Percentiles rank a stretch among this genome's conserved stretches.
Conservation (phyloP, 2,888 invertebrate genomes). For the Chymomyza procnemis region DNA sequence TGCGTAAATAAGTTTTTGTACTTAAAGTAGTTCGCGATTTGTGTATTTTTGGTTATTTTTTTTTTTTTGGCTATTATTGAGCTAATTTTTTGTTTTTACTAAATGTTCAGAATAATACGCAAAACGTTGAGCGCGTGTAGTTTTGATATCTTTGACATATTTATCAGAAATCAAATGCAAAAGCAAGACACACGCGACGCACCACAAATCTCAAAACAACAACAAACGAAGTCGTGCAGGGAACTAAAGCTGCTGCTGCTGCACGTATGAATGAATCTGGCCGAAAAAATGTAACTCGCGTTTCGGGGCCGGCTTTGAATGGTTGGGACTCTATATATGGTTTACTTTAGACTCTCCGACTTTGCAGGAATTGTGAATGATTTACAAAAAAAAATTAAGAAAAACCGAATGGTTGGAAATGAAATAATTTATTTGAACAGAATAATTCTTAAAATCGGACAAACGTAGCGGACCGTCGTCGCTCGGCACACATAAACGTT, state of each 20-base stretch:
- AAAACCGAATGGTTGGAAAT: constrained; percentile 51
- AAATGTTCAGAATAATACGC: constrained; percentile 57
- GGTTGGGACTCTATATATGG: too few relatives aligned
- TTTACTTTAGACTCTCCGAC: neutral
- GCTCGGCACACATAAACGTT: constrained; percentile 60
- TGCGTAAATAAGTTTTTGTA: constrained; percentile 45
- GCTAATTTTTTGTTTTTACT: constrained; percentile 63
- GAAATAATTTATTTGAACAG: constrained; percentile 31
- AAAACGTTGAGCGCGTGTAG: constrained; percentile 31
- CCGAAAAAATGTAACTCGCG: constrained; percentile 30
- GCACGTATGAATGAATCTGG: constrained; percentile 18
- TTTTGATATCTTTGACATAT: constrained; percentile 3
- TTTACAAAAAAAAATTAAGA: too few relatives aligned
- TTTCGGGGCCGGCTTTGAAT: neutral
- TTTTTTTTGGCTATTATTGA: constrained; percentile 46
- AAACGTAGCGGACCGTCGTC: constrained; percentile 60
- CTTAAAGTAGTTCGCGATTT: constrained; percentile 6
- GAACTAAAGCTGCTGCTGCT: too few relatives aligned
- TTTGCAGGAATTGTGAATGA: neutral
- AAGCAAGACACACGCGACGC: constrained; percentile 29
- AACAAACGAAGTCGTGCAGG: too few relatives aligned
- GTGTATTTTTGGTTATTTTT: constrained; percentile 24
- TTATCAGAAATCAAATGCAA: too few relatives aligned
- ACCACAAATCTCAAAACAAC: constrained; percentile 38
- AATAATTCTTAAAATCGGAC: constrained; percentile 58